Conservation (phyloP, 1,140 invertebrate genomes). For the Brachystomella parvula region DNA sequence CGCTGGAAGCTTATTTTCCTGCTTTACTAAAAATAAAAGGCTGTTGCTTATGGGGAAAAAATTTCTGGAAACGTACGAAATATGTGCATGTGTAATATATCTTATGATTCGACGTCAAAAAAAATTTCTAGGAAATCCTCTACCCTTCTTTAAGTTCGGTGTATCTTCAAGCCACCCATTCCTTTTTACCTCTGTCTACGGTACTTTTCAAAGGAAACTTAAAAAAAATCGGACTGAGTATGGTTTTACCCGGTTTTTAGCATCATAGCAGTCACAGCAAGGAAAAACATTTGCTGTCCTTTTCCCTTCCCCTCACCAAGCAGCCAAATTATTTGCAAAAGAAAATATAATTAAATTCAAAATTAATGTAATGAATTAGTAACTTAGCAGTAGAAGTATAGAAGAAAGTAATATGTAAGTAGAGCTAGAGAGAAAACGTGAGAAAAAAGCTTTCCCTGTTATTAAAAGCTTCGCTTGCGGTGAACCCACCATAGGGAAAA, state of each 20-base stretch:
- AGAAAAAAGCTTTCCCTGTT: no score
- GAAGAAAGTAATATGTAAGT: no score
- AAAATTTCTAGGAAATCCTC: background rate
- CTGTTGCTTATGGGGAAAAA: background rate
- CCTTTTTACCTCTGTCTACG: no score
- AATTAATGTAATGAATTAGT: background rate
- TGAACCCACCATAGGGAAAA: no score
- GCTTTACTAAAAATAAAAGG: no score
- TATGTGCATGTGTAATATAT: no score
- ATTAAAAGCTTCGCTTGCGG: no score
- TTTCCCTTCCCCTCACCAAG: constrained; percentile 26
- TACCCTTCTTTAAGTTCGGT: background rate
- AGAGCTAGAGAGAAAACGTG: no score
- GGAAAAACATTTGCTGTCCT: constrained; percentile 68
- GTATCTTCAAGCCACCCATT: no score
- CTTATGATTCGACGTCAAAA: no score
- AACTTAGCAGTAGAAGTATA: background rate
- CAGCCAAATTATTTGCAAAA: constrained; percentile 26
- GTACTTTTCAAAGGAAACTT: no score
- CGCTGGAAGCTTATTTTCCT: no score
- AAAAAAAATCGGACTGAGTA: background rate
- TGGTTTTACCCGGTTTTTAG: constrained; percentile 76
- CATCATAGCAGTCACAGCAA: constrained; percentile 81
- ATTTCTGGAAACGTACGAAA: background rate
- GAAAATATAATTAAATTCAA: constrained; percentile 20